Evolutionary conservation across 2,113 vertebrate species (phyloP), one percentile per base, ranked within the genome.

Genomic region (Calonectris borealis): DNA sequence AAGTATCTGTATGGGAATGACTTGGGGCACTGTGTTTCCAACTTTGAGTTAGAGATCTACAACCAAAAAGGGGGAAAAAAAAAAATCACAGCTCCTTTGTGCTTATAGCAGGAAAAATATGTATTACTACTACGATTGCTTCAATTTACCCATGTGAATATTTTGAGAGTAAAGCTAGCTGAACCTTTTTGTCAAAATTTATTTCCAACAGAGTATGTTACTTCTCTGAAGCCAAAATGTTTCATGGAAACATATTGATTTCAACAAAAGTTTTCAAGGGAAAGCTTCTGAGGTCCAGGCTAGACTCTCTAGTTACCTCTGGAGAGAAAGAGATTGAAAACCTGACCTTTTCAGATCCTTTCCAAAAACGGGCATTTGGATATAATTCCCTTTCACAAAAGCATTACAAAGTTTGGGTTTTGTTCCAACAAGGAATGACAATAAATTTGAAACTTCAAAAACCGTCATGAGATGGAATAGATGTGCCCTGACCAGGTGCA

Each of bases 271-370:
- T 94, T 96, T 95, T 95, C 89, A 93, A 95, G 94, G 70, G 54
- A 95, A 96, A 84, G 21, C 86, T 95, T 94, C 94, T 93, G 81
- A 93, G 66, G 81, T 93, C 88, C 78, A 85, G 83, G 86, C 58
- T 95, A 84, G 94, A 69, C 82, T 93, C 73, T 91, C 70, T 72
- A 78, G 93, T 91, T 96, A 95, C 88, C 89, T 85, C 93, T 83
- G 86, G 91, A 92, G 96, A 95, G 83, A 93, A 91, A 94, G 31
- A 95, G 66, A 95, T 91, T 96, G 93, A 96, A 97, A 97, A 91
- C 46, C 70, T 97, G 97, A 95, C 97, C 95, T 95, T 85, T 95
- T 82, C 91, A 96, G 57, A 92, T 95, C 93, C 93, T 90, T 93
- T 94, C 95, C 75, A 93, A 97, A 97, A 94, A 65, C 3, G 16